Conservation (phyloP, 2,113 vertebrate genomes). For the Lynx canadensis region DNA sequence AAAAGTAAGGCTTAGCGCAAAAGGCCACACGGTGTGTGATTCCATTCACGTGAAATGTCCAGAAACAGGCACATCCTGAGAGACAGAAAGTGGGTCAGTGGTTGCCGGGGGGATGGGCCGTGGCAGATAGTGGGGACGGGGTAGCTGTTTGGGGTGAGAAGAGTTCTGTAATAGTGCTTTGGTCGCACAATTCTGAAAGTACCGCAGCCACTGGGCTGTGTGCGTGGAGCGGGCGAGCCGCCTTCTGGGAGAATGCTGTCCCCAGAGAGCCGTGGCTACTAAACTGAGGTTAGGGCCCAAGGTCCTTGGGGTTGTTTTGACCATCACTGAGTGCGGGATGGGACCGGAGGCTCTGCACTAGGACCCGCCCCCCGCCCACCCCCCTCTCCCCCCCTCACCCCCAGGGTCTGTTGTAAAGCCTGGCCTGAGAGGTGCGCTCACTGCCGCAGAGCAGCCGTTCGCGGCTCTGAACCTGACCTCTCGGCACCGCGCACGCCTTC, state of each 20-base stretch:
- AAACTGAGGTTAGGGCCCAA: neutral
- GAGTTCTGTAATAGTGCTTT: neutral
- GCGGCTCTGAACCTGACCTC: neutral
- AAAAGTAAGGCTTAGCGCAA: neutral
- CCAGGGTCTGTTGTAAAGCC: neutral
- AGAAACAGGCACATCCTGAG: neutral
- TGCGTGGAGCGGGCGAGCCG: no score
- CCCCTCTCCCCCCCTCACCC: no score
- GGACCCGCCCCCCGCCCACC: neutral
- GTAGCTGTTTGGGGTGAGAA: neutral
- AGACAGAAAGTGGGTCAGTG: neutral
- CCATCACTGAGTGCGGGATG: rapidly evolving
- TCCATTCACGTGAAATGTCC: neutral
- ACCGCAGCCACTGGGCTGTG: neutral
- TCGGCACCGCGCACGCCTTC: neutral
- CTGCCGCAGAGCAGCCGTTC: neutral
- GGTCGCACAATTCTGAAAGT: neutral
- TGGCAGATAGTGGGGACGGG: no score
- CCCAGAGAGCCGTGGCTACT: neutral
- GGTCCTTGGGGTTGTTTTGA: neutral
- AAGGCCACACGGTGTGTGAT: neutral
- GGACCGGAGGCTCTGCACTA: neutral
- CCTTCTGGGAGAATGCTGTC: neutral
- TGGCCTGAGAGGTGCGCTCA: neutral
- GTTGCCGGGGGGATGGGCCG: neutral